Evolutionary conservation across 2,797 vertebrate genomes (phyloP), one percentile per base, ranked within the genome.

Genomic region (Siniperca undulata): DNA sequence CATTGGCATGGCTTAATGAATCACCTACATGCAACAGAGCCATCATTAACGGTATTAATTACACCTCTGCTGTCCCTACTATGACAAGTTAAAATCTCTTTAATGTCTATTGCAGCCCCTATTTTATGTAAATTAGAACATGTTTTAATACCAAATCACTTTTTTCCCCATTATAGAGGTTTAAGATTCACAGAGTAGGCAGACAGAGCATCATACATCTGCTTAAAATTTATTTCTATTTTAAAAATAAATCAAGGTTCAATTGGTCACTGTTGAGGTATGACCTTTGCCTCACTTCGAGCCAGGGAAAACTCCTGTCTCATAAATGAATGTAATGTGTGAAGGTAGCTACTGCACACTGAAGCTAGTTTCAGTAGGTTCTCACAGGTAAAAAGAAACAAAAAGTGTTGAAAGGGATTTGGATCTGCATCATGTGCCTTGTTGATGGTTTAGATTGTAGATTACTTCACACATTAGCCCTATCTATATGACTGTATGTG

Each of bases 201-300:
- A 74, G 42, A 56, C 52, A 34, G 17, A 27, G 69, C 19, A 30
- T 74, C 52, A 66, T 62, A 40, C 53, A 74, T 66, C 76, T 42
- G 38, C 7, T 62, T 72, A 36, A 73, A 74, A 76, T n/a, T 3
- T 27, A 81, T 77, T 82, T 80, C 34, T 17, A 65, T 68, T 81
- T 62, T 24, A 22, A 70, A 70, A 80, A 80, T 59, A 55, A 64
- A 81, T 69, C 64, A 72, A 11, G 64, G 72, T 66, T 70, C 46
- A 69, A 2, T 20, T 4, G 65, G 70, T 84, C 73, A 64, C 50
- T 14, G 13, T 27, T 62, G 38, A 78, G 30, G 36, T 30, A 24
- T 1, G 3, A 77, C 70, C 40, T 65, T 13, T 38, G 17, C 27
- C 56, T 80, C 60, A 38, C 38, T 38, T 1, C 67, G 46, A 64